These are phyloP conservation scores for Ophthalmolycus amberensis DNA, from an alignment of 2,113 vertebrate species.

Conservation along the genomic window DNA sequence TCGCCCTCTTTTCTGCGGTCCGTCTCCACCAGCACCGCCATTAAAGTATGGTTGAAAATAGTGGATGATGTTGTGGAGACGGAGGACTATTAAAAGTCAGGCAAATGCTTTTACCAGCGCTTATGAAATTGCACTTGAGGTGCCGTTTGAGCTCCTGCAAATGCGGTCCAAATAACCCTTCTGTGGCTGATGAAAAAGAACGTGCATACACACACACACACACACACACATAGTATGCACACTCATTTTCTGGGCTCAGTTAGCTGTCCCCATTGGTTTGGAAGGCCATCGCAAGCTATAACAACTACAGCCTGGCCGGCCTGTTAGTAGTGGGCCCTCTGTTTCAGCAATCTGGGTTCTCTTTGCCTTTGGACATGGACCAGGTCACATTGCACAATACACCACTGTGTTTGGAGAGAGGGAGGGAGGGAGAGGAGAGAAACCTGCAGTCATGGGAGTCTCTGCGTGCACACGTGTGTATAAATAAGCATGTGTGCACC, in stretches of 20 bases:
- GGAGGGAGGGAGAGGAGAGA: slow-evolving; percentile 25
- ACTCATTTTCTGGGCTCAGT: slow-evolving; percentile 49
- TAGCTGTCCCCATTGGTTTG: slow-evolving; percentile 71
- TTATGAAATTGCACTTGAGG: slow-evolving; percentile 69
- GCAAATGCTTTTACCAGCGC: slow-evolving; percentile 79
- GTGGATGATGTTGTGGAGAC: slow-evolving; percentile 68
- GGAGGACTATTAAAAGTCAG: slow-evolving; percentile 71
- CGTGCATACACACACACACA: slow-evolving; percentile 1
- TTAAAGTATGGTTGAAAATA: slow-evolving; percentile 59
- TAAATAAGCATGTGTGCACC: slow-evolving; percentile 27
- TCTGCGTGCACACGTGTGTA: slow-evolving; percentile 33
- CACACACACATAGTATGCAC: slow-evolving; percentile 6
- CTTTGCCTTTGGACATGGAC: slow-evolving; percentile 75
- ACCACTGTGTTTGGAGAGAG: slow-evolving; percentile 70
- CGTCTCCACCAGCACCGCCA: slow-evolving; percentile 30
- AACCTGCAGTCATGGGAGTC: slow-evolving; percentile 39
- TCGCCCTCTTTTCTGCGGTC: slow-evolving; percentile 35
- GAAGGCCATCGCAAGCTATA: slow-evolving; percentile 64
- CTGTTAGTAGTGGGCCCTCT: slow-evolving; percentile 74
- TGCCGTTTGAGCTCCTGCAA: slow-evolving; percentile 70
- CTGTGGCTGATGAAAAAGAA: slow-evolving; percentile 76
- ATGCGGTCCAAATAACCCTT: slow-evolving; percentile 66
- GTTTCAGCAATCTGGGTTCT: slow-evolving; percentile 81
- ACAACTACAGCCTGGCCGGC: slow-evolving; percentile 68
- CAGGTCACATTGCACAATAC: slow-evolving; percentile 79